Evolutionary conservation across 2,888 invertebrate species (phyloP), one percentile per base, ranked within the genome.

Genomic region (Incurvaria masculella): DNA sequence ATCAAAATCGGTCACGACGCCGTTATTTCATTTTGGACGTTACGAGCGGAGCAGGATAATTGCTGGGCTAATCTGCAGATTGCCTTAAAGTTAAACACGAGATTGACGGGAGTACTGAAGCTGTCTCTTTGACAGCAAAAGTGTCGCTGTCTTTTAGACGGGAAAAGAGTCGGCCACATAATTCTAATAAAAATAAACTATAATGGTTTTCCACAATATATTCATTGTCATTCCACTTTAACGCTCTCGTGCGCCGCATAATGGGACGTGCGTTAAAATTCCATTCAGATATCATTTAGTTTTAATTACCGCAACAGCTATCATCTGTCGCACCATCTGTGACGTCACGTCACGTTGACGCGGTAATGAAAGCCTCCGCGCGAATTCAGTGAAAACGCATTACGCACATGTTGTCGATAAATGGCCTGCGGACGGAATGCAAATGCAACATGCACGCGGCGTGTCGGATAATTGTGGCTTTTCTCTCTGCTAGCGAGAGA

Each of bases 291-390:
- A 10, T 23, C 5, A 23, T 33, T n/a, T 33, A 8, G 33, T 33
- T 33, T 33, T 33, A 33, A 33, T 33, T 14, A 10, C 10, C 23
- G 10, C 23, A 23, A 10, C 23, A 6, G 23, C 14, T 14, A 33
- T 33, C 14, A 33, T 33, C 33, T 33, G n/a, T n/a, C n/a, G n/a
- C n/a, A n/a, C n/a, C n/a, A n/a, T n/a, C 33, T 14, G 14, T 65
- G 62, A 64, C 62, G 64, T 63, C 65, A 65, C 61, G 66, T 61
- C 56, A 66, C 61, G 60, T 33, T n/a, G 33, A 33, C 33, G 33
- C 48, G 47, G 54, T 60, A 63, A 62, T 66, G 59, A 63, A 57
- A 51, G 33, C 51, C 51, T 45, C 33, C 11, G 8, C 14, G 33
- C 33, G 8, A 19, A 42, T 16, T 42, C 38, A 50, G 50, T 47